Conservation (phyloP, 2,888 invertebrate genomes). For the Polyommatus icarus region DNA sequence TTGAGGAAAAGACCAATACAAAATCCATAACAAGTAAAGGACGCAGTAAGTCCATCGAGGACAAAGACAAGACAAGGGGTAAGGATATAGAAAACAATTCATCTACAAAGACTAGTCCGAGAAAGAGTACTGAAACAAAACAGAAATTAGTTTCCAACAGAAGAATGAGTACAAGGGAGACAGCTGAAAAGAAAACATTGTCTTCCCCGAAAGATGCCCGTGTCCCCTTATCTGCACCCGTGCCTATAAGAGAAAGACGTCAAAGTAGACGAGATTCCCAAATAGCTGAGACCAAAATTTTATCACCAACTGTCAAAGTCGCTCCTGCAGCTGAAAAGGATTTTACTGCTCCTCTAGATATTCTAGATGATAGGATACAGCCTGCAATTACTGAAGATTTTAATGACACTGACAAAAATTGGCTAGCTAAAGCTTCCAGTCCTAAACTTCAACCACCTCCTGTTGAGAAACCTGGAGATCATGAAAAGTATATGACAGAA, state of each 20-base stretch:
- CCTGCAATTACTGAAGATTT: conserved; percentile 53
- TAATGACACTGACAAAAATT: conserved; percentile 61
- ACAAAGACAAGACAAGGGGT: conserved; percentile 52
- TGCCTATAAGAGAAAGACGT: conserved; percentile 45
- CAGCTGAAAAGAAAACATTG: conserved; percentile 43
- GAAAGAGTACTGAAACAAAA: conserved; percentile 54
- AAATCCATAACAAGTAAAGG: conserved; percentile 46
- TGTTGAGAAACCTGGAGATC: conserved; percentile 66
- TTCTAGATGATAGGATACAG: conserved; percentile 54
- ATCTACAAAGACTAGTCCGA: conserved; percentile 53
- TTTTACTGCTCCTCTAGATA: conserved; percentile 40
- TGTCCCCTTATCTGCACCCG: conserved; percentile 35
- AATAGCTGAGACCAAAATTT: conserved; percentile 42
- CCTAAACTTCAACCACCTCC: conserved; percentile 65
- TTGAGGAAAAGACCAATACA: conserved; percentile 51
- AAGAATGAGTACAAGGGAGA: conserved; percentile 51
- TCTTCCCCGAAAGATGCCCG: conserved; percentile 40
- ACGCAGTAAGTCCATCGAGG: conserved; percentile 59
- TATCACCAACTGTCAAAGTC: conserved; percentile 54
- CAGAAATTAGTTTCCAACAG: conserved; percentile 54
- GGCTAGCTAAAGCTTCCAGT: conserved; percentile 67
- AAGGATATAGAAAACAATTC: conserved; percentile 42
- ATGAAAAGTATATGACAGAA: conserved; percentile 75
- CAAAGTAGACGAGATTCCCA: conserved; percentile 46
- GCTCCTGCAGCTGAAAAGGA: conserved; percentile 44